Percentiles rank a stretch among this genome's conserved stretches.
phyloP scores from a whole-genome alignment of 2,888 invertebrate species.

The Thalpophila matura region DNA sequence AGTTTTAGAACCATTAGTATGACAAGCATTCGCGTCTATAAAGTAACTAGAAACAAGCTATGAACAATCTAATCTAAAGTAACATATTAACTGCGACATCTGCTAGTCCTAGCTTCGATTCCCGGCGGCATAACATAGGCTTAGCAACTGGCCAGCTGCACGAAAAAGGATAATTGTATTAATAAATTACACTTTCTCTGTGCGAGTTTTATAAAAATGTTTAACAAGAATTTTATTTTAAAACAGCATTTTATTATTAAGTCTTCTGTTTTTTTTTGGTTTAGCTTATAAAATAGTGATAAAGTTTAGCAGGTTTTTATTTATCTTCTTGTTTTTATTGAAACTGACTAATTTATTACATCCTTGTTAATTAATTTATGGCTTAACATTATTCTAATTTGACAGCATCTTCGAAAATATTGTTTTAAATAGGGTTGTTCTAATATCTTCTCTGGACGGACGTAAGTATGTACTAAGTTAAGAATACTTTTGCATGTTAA shows the following conservation, averaged over 20 bases:
- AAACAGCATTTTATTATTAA: conserved; percentile 4
- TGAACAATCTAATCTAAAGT: conserved; percentile 53
- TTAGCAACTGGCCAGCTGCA: conserved; percentile 54
- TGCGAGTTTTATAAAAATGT: conserved; percentile 28
- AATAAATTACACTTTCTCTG: conserved; percentile 52
- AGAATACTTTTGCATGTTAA: too few relatives aligned
- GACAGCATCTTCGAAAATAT: too few relatives aligned
- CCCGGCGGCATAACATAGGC: conserved; percentile 56
- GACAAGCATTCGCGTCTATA: conserved; percentile 6
- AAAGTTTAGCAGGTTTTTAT: background rate
- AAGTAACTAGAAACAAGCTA: conserved; percentile 26
- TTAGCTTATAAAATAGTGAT: background rate
- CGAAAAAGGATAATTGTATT: conserved; percentile 39
- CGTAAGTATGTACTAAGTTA: too few relatives aligned
- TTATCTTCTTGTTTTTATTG: background rate
- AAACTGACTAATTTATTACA: background rate
- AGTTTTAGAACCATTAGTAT: background rate
- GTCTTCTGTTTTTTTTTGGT: background rate
- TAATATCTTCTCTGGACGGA: too few relatives aligned
- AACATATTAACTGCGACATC: conserved; percentile 46
- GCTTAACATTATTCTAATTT: too few relatives aligned
- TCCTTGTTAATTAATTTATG: background rate
- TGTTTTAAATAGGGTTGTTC: too few relatives aligned
- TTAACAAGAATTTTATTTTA: background rate
- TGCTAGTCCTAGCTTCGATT: conserved; percentile 56